A percentile compares a stretch with the other conserved stretches of the same genome.
phyloP scores from a whole-genome alignment of 2,113 vertebrate genomes.

The Hirundichthys speculiger region DNA sequence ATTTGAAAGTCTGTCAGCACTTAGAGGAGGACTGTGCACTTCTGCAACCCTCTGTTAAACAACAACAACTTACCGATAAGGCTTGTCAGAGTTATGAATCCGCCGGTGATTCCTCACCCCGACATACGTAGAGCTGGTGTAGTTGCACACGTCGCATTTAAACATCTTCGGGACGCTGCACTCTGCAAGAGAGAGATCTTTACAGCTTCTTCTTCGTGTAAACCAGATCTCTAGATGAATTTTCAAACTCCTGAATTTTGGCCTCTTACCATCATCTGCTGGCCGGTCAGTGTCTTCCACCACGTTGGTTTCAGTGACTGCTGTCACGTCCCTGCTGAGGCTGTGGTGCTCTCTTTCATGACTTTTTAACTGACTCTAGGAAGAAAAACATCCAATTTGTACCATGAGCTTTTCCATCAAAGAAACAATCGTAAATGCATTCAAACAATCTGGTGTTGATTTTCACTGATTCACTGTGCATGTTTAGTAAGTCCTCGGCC shows the following conservation, averaged over 20 bases:
- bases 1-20: not conserved
- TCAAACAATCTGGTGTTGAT: not conserved
- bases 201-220: not conserved
- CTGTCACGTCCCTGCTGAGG: slow-evolving; percentile 34
- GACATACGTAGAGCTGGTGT: slow-evolving; percentile 93
- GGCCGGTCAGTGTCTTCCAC: slow-evolving; percentile 63
- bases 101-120: slow-evolving; percentile 96
- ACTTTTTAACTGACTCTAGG: slow-evolving; percentile 77
- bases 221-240: not conserved
- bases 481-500: not conserved
- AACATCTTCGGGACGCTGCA: slow-evolving; percentile 83
- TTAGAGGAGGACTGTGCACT: not conserved
- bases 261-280: slow-evolving; percentile 70
- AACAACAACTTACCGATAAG: slow-evolving; percentile 88
- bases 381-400: not conserved
- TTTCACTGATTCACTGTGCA: not conserved
- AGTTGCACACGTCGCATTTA: slow-evolving; percentile 93
- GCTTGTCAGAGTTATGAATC: slow-evolving; percentile 95
- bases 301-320: slow-evolving; percentile 53
- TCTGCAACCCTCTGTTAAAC: not conserved
- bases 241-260: too few species aligned
- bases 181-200: slow-evolving; percentile 41
- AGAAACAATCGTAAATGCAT: not conserved
- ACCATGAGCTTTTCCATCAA: not conserved
- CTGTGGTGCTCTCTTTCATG: slow-evolving; percentile 78